Evolutionary conservation across 2,888 invertebrate species (phyloP).

Genomic region (Noctua janthina): DNA sequence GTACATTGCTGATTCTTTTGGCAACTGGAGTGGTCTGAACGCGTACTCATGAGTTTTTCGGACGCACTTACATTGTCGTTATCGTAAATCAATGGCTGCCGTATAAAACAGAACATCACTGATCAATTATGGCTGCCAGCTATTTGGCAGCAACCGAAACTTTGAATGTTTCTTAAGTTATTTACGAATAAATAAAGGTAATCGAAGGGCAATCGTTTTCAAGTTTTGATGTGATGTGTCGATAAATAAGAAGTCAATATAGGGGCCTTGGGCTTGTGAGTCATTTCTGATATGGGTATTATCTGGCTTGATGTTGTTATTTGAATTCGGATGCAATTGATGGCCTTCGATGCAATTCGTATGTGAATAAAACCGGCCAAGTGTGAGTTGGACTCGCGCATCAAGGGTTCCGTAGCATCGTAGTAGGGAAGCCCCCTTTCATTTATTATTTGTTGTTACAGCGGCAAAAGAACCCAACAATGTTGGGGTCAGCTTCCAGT

Average conservation of each 20-base stretch:
- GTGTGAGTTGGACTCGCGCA: too few relatives aligned
- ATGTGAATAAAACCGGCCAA: too few relatives aligned
- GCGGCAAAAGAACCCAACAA: too few relatives aligned
- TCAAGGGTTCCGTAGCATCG: too few relatives aligned
- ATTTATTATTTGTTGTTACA: too few relatives aligned
- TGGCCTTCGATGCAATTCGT: neutral
- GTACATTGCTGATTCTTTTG: slow-evolving; percentile 86
- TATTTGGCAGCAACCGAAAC: slow-evolving; percentile 57
- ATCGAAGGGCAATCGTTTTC: slow-evolving; percentile 37
- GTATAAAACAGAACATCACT: slow-evolving; percentile 68
- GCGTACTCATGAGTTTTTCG: slow-evolving; percentile 81
- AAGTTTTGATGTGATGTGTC: slow-evolving; percentile 34
- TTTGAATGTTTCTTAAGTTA: slow-evolving; percentile 54
- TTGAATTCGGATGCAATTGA: neutral
- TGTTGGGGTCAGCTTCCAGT: too few relatives aligned
- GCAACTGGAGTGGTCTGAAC: slow-evolving; percentile 80
- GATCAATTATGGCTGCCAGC: slow-evolving; percentile 59
- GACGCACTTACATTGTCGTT: slow-evolving; percentile 80
- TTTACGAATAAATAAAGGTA: slow-evolving; percentile 51
- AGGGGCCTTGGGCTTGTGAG: neutral
- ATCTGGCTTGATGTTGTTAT: neutral
- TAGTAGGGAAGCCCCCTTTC: too few relatives aligned
- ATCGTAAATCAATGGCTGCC: slow-evolving; percentile 83
- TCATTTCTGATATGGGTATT: neutral
- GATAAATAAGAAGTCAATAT: slow-evolving; percentile 41